phyloP scores from a whole-genome alignment of 1,140 invertebrate genomes.

The Pogonomyrmex barbatus region DNA sequence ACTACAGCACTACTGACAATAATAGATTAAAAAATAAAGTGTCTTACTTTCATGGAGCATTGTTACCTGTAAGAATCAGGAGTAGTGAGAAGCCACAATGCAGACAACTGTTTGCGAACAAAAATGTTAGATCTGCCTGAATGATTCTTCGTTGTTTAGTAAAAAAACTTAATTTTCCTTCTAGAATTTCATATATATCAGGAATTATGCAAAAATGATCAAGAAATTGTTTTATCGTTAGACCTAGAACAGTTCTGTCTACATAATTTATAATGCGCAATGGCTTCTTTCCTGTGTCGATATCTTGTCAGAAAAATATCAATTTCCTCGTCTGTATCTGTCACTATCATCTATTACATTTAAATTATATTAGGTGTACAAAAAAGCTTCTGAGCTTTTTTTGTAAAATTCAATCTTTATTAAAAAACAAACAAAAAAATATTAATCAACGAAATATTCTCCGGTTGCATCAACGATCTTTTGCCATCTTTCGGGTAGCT shows the following conservation, averaged over 20 bases:
- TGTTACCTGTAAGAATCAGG: slow-evolving; percentile 5
- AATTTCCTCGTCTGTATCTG: background rate
- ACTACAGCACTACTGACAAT: background rate
- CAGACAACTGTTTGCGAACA: background rate
- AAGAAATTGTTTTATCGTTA: background rate
- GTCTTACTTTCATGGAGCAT: background rate
- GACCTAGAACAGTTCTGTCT: background rate
- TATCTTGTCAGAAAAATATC: background rate
- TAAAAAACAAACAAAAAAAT: too few species aligned
- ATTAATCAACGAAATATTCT: too few species aligned
- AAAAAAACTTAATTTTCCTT: background rate
- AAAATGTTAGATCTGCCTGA: background rate
- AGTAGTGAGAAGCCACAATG: slow-evolving; percentile 8
- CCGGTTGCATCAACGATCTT: too few species aligned
- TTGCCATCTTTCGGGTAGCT: too few species aligned
- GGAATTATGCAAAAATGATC: slow-evolving; percentile 9
- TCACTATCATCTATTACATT: background rate
- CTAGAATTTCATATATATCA: background rate
- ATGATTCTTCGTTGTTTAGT: background rate
- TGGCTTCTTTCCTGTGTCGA: background rate
- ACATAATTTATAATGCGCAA: background rate
- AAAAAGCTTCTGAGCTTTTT: too few species aligned
- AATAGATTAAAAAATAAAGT: background rate
- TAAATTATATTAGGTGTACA: background rate
- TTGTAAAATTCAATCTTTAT: too few species aligned